Conservation (phyloP, 1,140 invertebrate genomes). For the Hormaphis cornu region DNA sequence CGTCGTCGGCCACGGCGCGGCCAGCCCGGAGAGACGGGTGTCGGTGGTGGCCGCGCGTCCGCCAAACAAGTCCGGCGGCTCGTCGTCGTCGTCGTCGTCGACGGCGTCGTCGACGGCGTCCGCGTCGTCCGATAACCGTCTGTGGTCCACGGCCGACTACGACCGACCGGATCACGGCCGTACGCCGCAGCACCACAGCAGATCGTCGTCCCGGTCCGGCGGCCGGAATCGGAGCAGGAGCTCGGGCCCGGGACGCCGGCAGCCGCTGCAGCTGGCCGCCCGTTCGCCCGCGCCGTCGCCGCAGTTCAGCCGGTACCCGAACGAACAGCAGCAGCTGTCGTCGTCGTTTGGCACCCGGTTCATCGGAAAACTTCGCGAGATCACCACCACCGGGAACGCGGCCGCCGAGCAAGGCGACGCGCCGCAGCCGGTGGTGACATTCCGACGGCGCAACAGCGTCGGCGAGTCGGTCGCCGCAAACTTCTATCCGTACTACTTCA, state of each 20-base stretch:
- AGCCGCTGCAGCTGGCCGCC: not conserved
- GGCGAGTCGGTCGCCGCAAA: constrained; percentile 32
- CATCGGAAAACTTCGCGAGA: constrained; percentile 36
- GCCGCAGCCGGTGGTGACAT: not conserved
- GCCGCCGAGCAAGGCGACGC: not conserved
- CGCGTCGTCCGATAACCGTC: not conserved
- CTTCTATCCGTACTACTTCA: constrained; percentile 25
- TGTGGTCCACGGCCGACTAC: constrained; percentile 19
- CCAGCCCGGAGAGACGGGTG: not conserved
- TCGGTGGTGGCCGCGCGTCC: not conserved
- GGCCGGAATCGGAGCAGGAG: constrained; percentile 18
- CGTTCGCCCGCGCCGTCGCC: not conserved
- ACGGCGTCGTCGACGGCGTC: not conserved
- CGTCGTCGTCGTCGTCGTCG: not conserved
- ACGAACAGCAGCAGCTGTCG: not conserved
- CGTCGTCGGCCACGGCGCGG: constrained; percentile 20
- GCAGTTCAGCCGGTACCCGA: constrained; percentile 8
- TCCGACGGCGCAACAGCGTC: constrained; percentile 34
- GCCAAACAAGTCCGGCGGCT: not conserved
- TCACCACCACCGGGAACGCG: constrained; percentile 24
- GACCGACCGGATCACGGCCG: constrained; percentile 11
- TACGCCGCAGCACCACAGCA: not conserved
- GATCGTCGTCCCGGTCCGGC: not conserved
- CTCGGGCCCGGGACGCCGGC: not conserved
- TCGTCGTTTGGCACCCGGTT: constrained; percentile 35